Evolutionary conservation across 2,797 vertebrate species (phyloP).

Genomic region (Enteromius afrohamiltoni): DNA sequence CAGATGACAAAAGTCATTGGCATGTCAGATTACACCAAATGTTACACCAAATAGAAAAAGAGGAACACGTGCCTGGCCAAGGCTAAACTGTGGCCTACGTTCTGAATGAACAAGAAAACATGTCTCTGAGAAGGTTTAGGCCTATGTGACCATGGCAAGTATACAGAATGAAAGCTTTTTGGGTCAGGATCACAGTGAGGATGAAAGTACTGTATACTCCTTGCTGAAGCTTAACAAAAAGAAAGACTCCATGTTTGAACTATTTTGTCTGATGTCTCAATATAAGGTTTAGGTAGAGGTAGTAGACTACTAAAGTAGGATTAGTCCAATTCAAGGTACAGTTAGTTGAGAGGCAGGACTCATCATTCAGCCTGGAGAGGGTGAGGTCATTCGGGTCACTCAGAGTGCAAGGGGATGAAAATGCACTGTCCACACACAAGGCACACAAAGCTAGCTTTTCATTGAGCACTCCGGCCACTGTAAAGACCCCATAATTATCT

Average conservation of each 20-base stretch:
- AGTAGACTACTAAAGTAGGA: neutral
- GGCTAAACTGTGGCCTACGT: neutral
- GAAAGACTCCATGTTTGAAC: neutral
- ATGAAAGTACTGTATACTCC: neutral
- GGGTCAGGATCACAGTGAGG: neutral
- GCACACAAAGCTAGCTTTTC: constrained; percentile 87
- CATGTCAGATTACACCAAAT: constrained; percentile 56
- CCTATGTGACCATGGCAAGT: neutral
- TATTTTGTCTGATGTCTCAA: neutral
- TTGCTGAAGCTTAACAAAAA: neutral
- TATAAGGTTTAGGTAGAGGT: neutral
- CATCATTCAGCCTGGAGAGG: constrained; percentile 62
- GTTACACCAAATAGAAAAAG: neutral
- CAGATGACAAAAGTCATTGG: constrained; percentile 72
- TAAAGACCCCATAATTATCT: constrained; percentile 85
- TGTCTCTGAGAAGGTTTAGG: neutral
- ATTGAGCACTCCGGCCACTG: constrained; percentile 73
- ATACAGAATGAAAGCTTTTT: neutral
- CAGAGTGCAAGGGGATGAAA: constrained; percentile 77
- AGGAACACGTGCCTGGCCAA: no score
- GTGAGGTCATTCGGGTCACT: constrained; percentile 81
- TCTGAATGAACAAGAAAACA: neutral
- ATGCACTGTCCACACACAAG: constrained; percentile 73
- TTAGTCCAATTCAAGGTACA: neutral
- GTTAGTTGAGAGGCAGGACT: constrained; percentile 10